phyloP scores from a whole-genome alignment of 2,797 vertebrate genomes.

The Philypnodon macrostomus region DNA sequence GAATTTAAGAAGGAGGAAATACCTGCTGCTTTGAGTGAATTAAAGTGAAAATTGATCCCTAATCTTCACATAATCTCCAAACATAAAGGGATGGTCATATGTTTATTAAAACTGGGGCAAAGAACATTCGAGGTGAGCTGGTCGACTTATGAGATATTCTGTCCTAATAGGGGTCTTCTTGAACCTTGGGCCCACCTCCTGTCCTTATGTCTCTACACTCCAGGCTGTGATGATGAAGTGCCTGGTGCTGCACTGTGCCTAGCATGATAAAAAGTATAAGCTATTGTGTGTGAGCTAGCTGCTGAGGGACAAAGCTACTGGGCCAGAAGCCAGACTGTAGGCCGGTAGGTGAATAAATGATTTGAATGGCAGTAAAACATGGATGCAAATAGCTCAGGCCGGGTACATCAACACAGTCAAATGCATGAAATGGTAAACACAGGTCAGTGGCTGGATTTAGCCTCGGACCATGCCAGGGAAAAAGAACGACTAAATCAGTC shows the following conservation, averaged over 20 bases:
- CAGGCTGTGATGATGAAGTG: constrained; percentile 68
- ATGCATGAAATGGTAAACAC: constrained; percentile 58
- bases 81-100: constrained; percentile 40
- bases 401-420: constrained; percentile 33
- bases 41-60: constrained; percentile 63
- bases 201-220: constrained; percentile 55
- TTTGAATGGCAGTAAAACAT: constrained; percentile 59
- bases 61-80: constrained; percentile 54
- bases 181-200: constrained; percentile 60
- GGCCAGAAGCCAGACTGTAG: constrained; percentile 51
- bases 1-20: constrained; percentile 52
- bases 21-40: constrained; percentile 64
- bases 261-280: constrained; percentile 70
- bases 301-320: constrained; percentile 53
- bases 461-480: constrained; percentile 16
- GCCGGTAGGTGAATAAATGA: constrained; percentile 51
- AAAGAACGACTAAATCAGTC: constrained; percentile 33
- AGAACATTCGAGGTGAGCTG: constrained; percentile 13
- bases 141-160: constrained; percentile 52
- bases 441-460: constrained; percentile 46
- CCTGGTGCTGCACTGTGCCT: constrained; percentile 59
- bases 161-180: constrained; percentile 58
- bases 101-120: constrained; percentile 17
- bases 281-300: constrained; percentile 54
- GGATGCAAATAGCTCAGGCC: constrained; percentile 55